Base-by-base conservation (phyloP, 92 coral and sea anemone species). In the Scolanthus callimorphus region DNA sequence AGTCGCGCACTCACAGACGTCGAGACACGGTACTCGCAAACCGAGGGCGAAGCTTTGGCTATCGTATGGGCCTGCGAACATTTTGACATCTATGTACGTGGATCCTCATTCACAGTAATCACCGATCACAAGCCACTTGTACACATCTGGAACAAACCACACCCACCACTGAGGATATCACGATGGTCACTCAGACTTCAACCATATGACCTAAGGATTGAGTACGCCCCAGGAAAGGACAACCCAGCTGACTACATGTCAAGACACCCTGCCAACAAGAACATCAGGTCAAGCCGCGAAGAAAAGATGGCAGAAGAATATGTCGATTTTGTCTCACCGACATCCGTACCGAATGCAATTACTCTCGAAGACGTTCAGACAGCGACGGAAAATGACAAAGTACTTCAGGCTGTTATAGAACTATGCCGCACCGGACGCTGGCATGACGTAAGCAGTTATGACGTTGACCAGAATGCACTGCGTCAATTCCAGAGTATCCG, bases 111-210 rank as follows among this genome's bases (percentile, higher is more conserved):
- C 49, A 62, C 63, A 31, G 29, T 79, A 31, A 75, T 71, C 56
- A 79, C 75, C 11, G 81, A 75, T 45, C 78, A 82, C 70, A 77
- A 82, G 49, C 90, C 84, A 1, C 69, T 82, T 11, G 51, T 67
- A 25, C 69, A 63, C 49, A 81, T 81, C 28, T 20, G 67, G 17
- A 59, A 28, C 29, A 29, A 31, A 0, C 73, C 77, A 20, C 73
- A 80, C 23, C 77, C 78, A 27, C 68, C 78, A 12, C 59, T 76
- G 22, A 62, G 78, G 31, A 76, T 76, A 2, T 74, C 62, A 37
- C 48, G 83, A 21, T 81, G 89, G 79, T 73, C 69, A 11, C 69
- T 81, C 6, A 62, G 79, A 4, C 34, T 76, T 37, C 83, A 82
- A 51, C 43, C 74, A 39, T 48, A 62, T 45, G 56, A 69, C 41